Evolutionary conservation across 2,113 vertebrate species (phyloP), one percentile per base, ranked within the genome.

Genomic region (Trinectes maculatus): DNA sequence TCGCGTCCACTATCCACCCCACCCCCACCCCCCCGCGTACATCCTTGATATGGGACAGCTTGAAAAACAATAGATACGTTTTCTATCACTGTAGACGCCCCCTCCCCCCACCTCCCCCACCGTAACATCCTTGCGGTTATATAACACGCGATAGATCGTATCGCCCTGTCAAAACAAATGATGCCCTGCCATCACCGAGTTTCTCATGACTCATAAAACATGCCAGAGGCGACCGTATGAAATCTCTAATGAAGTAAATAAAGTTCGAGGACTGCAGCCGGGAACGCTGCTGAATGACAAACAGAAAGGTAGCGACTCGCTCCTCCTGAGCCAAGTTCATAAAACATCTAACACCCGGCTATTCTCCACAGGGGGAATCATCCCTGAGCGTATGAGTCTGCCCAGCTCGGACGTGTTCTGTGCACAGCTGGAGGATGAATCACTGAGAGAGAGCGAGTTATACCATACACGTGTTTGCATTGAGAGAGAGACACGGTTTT

Each of bases 341-440:
- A 81, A 87, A 85, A 82, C 56, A 77, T 82, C 80, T 80, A 80
- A 88, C 82, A 85, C 77, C 49, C 26, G 31, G 57, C 66, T 61
- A 57, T 57, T 83, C 84, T 40, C 78, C 3, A 59, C 51, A 16
- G 84, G 83, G 42, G 71, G 84, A n/a, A 73, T 80, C 70, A 79
- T 80, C 71, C 69, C 68, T 43, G 53, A 78, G 66, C 6, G 8
- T 65, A 65, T 88, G n/a, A n/a, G n/a, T n/a, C 74, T 71, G 76
- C 44, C 28, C 54, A 12, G 78, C 67, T 6, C 28, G 66, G 73
- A 71, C 42, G 80, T 82, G 65, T 81, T 85, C 80, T 75, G 67
- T 29, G 55, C 80, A 88, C 86, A 89, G 84, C 84, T 89, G 84
- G 83, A 58, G 76, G 57, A 87, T 87, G 28, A 84, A 86, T 89